A percentile compares a stretch with the other conserved stretches of the same genome.
Evolutionary conservation across 2,113 vertebrate species (phyloP).

Genomic region (Dipodomys merriami): DNA sequence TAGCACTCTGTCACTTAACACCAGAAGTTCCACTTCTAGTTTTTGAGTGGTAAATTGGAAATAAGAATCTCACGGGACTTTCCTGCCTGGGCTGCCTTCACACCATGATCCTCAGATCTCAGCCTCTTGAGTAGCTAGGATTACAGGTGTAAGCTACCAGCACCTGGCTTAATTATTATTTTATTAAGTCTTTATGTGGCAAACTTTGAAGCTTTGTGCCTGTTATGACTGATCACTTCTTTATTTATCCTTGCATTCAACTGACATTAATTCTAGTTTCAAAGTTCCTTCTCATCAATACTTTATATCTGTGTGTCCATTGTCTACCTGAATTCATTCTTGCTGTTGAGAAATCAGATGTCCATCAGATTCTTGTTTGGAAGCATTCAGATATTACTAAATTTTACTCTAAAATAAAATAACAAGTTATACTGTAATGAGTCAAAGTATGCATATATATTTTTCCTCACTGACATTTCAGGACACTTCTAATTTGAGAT

Average conservation of each 20-base stretch:
- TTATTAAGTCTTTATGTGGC: neutral
- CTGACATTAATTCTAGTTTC: conserved; percentile 13
- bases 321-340: neutral
- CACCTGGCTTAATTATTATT: neutral
- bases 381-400: neutral
- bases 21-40: too few species aligned
- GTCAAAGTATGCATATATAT: neutral
- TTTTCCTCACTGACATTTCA: neutral
- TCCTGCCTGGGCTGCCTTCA: too few species aligned
- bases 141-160: too few species aligned
- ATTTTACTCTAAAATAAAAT: conserved; percentile 7
- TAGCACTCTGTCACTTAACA: too few species aligned
- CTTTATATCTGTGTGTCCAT: neutral
- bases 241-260: neutral
- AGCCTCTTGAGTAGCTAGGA: too few species aligned
- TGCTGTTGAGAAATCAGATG: neutral
- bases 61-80: too few species aligned
- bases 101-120: too few species aligned
- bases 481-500: neutral
- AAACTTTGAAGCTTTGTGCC: neutral
- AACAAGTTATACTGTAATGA: conserved; percentile 35
- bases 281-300: conserved; percentile 17
- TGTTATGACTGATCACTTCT: neutral
- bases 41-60: too few species aligned
- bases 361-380: neutral